Base-by-base conservation (phyloP, 2,113 vertebrate genomes). In the Trinectes maculatus region DNA sequence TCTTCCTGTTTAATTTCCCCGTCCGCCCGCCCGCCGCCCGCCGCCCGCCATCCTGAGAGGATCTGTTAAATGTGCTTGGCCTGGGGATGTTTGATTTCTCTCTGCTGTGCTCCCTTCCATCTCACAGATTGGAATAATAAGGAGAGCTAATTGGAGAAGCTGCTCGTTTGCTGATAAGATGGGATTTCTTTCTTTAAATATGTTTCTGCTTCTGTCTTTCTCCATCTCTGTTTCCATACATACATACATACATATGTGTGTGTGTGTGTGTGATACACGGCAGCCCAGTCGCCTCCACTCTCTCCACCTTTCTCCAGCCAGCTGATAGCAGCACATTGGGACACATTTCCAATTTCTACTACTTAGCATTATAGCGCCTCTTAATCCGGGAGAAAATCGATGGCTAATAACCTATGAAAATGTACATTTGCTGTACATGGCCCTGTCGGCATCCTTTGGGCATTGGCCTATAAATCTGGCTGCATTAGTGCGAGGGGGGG, bases 61-160 rank as follows among this genome's bases (percentile, higher is more conserved):
- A 86, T 84, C 34, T 81, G 82, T 79, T 89, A 84, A 87, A 82
- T 86, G 78, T 71, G 61, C 75, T 52, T 65, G 78, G 82, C 89
- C 87, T 77, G 80, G 83, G 86, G 87, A 87, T 84, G 85, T 88
- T 89, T 87, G 87, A 90, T 87, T 88, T 84, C 81, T 89, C 85
- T 78, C 74, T 66, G 80, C 80, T 75, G 87, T 36, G 66, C 84
- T 83, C 71, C 75, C 82, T 88, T 84, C 76, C 80, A 76, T 89
- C 81, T 86, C 83, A 89, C 89, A 89, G 85, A 87, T 85, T 85
- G 80, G 77, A 84, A 89, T 87, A 90, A 90, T 86, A 89, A 88
- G 89, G 81, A 66, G 75, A 83, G 85, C 81, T 89, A 89, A 90
- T 89, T 89, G 85, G 86, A 87, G 89, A 89, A 72, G 84, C 83